These are phyloP conservation scores for Epizoanthus illoricatus DNA, from an alignment of 92 coral and sea anemone genomes.

Conservation along the genomic window DNA sequence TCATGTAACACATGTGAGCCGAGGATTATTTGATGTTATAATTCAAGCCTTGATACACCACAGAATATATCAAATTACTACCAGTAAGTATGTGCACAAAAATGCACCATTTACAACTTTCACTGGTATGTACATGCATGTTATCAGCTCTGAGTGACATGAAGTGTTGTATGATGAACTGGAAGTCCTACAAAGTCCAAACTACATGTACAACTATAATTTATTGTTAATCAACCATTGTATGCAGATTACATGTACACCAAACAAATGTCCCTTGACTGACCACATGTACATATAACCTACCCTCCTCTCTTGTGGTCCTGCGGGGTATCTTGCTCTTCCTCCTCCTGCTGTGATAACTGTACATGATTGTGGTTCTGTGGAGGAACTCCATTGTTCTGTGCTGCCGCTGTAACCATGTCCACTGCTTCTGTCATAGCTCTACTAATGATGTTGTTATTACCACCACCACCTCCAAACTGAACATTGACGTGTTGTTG, in stretches of 20 bases:
- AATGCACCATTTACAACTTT: no score
- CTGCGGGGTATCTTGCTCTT: slow-evolving; percentile 27
- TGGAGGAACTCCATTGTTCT: slow-evolving; percentile 69
- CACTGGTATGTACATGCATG: no score
- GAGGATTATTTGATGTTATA: no score
- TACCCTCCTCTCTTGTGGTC: slow-evolving; percentile 52
- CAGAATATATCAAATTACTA: no score
- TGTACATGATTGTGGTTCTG: slow-evolving; percentile 46
- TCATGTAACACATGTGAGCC: no score
- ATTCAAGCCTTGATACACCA: no score
- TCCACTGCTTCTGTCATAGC: slow-evolving; percentile 99
- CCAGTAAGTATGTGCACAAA: no score
- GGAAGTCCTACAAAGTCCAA: no score
- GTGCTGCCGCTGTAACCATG: slow-evolving; percentile 66
- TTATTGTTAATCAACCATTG: neutral
- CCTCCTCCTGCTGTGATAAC: slow-evolving; percentile 12
- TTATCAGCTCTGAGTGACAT: no score
- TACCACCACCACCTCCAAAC: slow-evolving; percentile 40
- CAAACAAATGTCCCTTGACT: neutral
- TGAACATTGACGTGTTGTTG: slow-evolving; percentile 77
- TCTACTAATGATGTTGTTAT: slow-evolving; percentile 81
- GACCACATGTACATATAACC: neutral
- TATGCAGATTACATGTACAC: neutral
- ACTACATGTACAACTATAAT: no score
- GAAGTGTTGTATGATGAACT: no score